phyloP scores from a whole-genome alignment of 2,113 vertebrate genomes.

The Otocyon megalotis region DNA sequence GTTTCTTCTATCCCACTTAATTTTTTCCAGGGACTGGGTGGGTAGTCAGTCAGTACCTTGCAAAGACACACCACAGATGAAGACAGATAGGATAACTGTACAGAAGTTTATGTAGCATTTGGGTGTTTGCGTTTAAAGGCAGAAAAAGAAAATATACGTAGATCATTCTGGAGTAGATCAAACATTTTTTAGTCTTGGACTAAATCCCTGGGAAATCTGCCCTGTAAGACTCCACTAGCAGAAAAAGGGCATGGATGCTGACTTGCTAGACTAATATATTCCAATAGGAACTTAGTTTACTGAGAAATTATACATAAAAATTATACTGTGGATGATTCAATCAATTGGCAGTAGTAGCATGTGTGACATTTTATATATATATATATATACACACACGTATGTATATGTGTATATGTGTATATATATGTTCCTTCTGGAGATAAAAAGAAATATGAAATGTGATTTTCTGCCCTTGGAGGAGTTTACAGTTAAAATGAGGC shows the following conservation, averaged over 20 bases:
- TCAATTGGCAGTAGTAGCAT: background rate
- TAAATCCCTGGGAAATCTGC: background rate
- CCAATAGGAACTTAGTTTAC: background rate
- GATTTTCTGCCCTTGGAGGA: background rate
- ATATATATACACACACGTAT: no score
- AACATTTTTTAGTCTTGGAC: background rate
- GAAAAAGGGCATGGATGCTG: background rate
- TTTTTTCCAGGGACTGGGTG: constrained; percentile 77
- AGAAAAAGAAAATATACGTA: background rate
- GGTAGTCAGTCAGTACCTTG: constrained; percentile 75
- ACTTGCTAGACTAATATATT: constrained; percentile 26
- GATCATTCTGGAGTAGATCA: background rate
- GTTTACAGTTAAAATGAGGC: background rate
- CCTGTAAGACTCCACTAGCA: background rate
- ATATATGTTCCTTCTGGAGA: background rate
- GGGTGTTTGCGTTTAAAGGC: constrained; percentile 26
- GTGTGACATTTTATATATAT: background rate
- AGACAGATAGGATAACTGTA: constrained; percentile 63
- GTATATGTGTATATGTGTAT: no score
- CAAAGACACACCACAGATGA: constrained; percentile 66
- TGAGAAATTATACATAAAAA: background rate
- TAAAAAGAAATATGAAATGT: background rate
- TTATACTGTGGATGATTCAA: background rate
- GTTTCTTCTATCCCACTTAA: constrained; percentile 74
- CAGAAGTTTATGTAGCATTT: constrained; percentile 10